phyloP scores from a whole-genome alignment of 2,888 invertebrate species.

The Trichopoda pennipes region DNA sequence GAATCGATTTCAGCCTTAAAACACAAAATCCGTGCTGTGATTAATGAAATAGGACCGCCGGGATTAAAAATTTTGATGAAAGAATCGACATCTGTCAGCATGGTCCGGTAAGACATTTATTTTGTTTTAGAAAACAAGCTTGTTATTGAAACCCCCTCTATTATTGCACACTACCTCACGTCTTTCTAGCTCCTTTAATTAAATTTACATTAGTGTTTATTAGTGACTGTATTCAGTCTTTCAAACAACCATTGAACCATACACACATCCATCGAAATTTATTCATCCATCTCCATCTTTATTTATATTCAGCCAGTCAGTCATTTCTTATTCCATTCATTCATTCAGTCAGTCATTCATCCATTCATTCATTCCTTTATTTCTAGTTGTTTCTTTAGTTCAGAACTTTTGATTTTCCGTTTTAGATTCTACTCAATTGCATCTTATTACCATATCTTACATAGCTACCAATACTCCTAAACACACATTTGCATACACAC shows the following conservation, averaged over 20 bases:
- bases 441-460: constrained; percentile 63
- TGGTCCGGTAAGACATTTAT: no score
- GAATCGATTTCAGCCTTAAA: no score
- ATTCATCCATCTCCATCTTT: constrained; percentile 30
- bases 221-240: constrained; percentile 17
- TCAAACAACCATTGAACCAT: constrained; percentile 38
- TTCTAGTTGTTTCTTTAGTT: constrained; percentile 57
- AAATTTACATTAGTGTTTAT: constrained; percentile 17
- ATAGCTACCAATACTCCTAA: constrained; percentile 1
- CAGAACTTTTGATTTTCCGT: constrained; percentile 65
- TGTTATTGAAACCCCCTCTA: no score
- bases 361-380: constrained; percentile 39
- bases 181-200: not conserved
- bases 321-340: not conserved
- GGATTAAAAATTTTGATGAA: no score
- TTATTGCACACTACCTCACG: no score
- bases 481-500: no score
- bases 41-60: no score
- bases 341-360: constrained; percentile 26
- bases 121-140: no score
- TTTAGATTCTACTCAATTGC: constrained; percentile 67
- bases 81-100: no score
- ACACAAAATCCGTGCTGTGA: no score
- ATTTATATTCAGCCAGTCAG: constrained; percentile 39
- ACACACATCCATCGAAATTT: constrained; percentile 39